Evolutionary conservation across 2,888 invertebrate species (phyloP), one percentile per base, ranked within the genome.

Genomic region (Dolomedes plantarius): DNA sequence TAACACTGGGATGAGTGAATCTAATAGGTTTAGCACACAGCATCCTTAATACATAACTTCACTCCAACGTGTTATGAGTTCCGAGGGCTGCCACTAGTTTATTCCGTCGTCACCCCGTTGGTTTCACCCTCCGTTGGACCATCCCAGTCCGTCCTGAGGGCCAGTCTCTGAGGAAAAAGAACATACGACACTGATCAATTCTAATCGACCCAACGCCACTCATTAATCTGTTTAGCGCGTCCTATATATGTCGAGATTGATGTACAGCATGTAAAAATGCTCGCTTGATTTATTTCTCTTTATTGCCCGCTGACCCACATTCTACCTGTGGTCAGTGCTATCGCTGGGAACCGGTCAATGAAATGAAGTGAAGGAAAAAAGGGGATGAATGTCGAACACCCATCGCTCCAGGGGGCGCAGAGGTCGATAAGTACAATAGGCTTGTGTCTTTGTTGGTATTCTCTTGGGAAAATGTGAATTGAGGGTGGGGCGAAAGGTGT

Each of bases 161-260:
- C n/a, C n/a, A n/a, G n/a, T n/a, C n/a, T n/a, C n/a, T n/a, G n/a
- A n/a, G n/a, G n/a, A 46, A 46, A 46, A 46, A 46, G 16, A 16
- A 16, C 16, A 16, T 16, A 16, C 19, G 56, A 1, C 19, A 23
- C 31, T 31, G 7, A 11, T 65, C 65, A 65, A 65, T 65, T 31
- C 6, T 23, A 11, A 68, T 68, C 68, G 16, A 23, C 23, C 19
- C 13, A 69, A 11, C 69, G 19, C 36, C 36, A 41, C 41, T 69
- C 69, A 69, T 69, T 69, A 69, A 23, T 32, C 41, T n/a, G 41
- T 41, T 69, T 46, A 50, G 41, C 1, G 50, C 71, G 81, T 62
- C 75, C 81, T 50, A 81, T 31, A 82, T 82, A 56, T 31, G 81
- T 75, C 81, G 31, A 9, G n/a, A 13, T n/a, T 75, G 75, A 82